Percentiles rank a stretch among this genome's conserved stretches.
Evolutionary conservation across 2,888 invertebrate genomes (phyloP).

Genomic region (Dasypogon diadema): DNA sequence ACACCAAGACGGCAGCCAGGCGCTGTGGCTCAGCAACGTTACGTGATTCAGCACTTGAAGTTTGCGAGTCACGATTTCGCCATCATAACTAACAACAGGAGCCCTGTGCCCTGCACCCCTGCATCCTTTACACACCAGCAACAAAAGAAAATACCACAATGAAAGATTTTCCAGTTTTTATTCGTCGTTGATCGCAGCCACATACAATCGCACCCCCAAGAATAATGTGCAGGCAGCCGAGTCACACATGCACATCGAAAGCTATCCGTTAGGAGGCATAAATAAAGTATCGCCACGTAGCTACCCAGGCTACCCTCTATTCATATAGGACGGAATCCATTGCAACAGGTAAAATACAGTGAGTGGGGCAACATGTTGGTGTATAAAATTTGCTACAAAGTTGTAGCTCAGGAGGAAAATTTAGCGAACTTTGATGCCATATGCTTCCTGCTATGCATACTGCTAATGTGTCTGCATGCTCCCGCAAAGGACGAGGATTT

Average conservation of each 20-base stretch:
- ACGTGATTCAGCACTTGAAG: constrained; percentile 44
- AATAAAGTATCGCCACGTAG: constrained; percentile 49
- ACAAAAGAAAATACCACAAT: constrained; percentile 33
- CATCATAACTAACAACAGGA: constrained; percentile 41
- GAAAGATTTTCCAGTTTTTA: constrained; percentile 54
- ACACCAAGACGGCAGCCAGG: constrained; percentile 8
- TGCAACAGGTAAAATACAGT: constrained; percentile 45
- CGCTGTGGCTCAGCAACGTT: constrained; percentile 31
- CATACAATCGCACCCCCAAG: background rate
- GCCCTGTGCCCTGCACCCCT: too few species aligned
- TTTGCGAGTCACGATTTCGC: constrained; percentile 49
- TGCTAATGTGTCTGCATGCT: constrained; percentile 12
- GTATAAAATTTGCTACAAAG: constrained; percentile 34
- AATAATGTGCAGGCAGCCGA: constrained; percentile 11
- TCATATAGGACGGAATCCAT: constrained; percentile 4
- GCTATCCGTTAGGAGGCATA: constrained; percentile 36
- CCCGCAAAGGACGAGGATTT: background rate
- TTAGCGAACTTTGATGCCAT: constrained; percentile 23
- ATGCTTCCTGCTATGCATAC: constrained; percentile 7
- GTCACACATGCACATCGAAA: constrained; percentile 21
- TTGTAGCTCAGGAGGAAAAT: constrained; percentile 6
- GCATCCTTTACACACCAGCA: constrained; percentile 7
- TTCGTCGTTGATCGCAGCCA: constrained; percentile 36
- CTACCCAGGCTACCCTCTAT: constrained; percentile 19
- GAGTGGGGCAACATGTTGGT: constrained; percentile 39